A percentile compares a stretch with the other conserved stretches of the same genome.
Evolutionary conservation across 2,113 vertebrate species (phyloP).

Genomic region (Tinamus guttatus): DNA sequence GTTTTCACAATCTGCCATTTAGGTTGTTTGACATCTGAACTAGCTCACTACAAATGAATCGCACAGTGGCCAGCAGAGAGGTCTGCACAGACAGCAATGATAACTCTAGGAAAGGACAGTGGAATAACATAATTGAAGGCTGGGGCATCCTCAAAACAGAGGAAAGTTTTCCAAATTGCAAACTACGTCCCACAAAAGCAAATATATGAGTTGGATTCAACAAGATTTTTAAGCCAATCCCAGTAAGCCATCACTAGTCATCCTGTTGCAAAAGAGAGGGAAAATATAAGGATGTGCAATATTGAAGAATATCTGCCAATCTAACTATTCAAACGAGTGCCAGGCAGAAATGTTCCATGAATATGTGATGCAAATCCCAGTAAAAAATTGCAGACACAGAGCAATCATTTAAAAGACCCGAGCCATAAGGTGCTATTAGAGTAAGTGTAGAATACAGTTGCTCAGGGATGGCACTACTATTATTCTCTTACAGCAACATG

Average conservation of each 20-base stretch:
- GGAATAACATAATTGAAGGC: neutral
- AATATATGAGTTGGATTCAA: neutral
- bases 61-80: neutral
- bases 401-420: neutral
- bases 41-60: neutral
- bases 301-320: neutral
- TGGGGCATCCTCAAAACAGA: neutral
- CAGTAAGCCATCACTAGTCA: rapidly evolving
- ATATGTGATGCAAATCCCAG: neutral
- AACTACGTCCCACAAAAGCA: neutral
- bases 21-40: neutral
- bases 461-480: neutral
- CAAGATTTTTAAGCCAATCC: neutral
- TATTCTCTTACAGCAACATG: neutral
- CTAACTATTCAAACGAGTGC: neutral
- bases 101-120: neutral
- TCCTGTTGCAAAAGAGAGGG: neutral
- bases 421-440: neutral
- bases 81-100: neutral
- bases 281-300: neutral
- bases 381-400: neutral
- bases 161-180: neutral
- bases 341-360: neutral
- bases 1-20: neutral
- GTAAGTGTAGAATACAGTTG: neutral